Conservation (phyloP, 2,888 invertebrate genomes). For the Sinopyrophorus schimmeli region DNA sequence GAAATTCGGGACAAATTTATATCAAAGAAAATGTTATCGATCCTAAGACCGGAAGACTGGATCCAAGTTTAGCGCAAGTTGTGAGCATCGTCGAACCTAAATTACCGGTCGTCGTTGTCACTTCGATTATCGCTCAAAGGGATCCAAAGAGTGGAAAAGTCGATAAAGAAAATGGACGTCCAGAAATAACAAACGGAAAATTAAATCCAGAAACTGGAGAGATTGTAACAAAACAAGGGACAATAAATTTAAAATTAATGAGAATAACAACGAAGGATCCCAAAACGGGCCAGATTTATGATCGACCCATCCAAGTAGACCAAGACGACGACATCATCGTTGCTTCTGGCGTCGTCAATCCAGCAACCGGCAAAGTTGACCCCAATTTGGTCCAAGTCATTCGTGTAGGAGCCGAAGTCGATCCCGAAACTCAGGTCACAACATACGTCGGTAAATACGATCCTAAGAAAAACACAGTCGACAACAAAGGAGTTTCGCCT, state of each 20-base stretch:
- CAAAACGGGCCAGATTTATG: conserved; percentile 49
- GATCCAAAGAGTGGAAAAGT: conserved; percentile 67
- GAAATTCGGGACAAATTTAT: conserved; percentile 53
- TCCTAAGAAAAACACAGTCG: conserved; percentile 68
- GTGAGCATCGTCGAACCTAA: conserved; percentile 56
- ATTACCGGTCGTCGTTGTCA: conserved; percentile 53
- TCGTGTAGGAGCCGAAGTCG: conserved; percentile 67
- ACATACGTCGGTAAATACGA: conserved; percentile 72
- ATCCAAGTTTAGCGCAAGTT: conserved; percentile 51
- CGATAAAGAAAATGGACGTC: conserved; percentile 56
- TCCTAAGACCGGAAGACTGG: conserved; percentile 54
- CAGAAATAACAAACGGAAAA: conserved; percentile 52
- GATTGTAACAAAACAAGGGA: conserved; percentile 52
- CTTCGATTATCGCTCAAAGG: conserved; percentile 47
- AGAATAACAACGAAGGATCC: conserved; percentile 49
- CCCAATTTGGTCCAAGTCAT: conserved; percentile 66
- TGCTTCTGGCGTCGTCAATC: conserved; percentile 57
- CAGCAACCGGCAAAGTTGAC: conserved; percentile 64
- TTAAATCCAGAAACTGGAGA: conserved; percentile 53
- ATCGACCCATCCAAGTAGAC: conserved; percentile 49
- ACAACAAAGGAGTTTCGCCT: conserved; percentile 67
- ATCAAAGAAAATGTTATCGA: conserved; percentile 53
- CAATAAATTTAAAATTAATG: conserved; percentile 51
- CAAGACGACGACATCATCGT: conserved; percentile 55
- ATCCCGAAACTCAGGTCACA: conserved; percentile 70